Evolutionary conservation across 2,113 vertebrate species (phyloP).

Genomic region (Pachypanchax playfairii): DNA sequence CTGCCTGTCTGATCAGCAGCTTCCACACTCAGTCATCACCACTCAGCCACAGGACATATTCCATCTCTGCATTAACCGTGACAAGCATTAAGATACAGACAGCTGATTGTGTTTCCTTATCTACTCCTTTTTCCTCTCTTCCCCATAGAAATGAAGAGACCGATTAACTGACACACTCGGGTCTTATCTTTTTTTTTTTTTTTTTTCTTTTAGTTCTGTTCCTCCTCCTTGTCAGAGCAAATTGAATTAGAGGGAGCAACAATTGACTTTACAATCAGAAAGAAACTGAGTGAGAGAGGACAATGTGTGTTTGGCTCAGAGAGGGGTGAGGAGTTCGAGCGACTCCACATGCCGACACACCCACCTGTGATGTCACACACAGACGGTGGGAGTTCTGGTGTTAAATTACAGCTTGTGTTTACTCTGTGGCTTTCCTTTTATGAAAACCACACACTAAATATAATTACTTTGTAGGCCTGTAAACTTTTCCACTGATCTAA

Average conservation of each 20-base stretch:
- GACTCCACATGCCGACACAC: slow-evolving; percentile 39
- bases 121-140: slow-evolving; percentile 44
- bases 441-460: slow-evolving; percentile 64
- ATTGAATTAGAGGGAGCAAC: slow-evolving; percentile 74
- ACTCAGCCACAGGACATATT: slow-evolving; percentile 59
- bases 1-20: slow-evolving; percentile 5
- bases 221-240: slow-evolving; percentile 61
- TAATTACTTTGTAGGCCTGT: slow-evolving; percentile 57
- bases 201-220: slow-evolving; percentile 26
- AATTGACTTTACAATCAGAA: slow-evolving; percentile 54
- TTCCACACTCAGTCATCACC: not conserved
- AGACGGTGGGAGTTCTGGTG: slow-evolving; percentile 54
- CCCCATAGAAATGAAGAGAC: slow-evolving; percentile 61
- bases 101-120: slow-evolving; percentile 66
- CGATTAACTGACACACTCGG: slow-evolving; percentile 64
- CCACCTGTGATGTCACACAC: slow-evolving; percentile 59
- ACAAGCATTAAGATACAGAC: slow-evolving; percentile 63
- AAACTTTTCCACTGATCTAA: slow-evolving; percentile 61
- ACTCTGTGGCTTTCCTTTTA: slow-evolving; percentile 60
- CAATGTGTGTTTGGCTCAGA: slow-evolving; percentile 59
- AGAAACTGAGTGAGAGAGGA: slow-evolving; percentile 23
- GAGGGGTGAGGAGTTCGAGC: slow-evolving; percentile 67
- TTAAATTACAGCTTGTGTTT: slow-evolving; percentile 57
- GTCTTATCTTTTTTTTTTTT: slow-evolving; percentile 3
- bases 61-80: slow-evolving; percentile 63